A percentile compares a stretch with the other conserved stretches of the same genome.
Evolutionary conservation across 2,888 invertebrate genomes (phyloP).

Genomic region (Entomobrya proxima): DNA sequence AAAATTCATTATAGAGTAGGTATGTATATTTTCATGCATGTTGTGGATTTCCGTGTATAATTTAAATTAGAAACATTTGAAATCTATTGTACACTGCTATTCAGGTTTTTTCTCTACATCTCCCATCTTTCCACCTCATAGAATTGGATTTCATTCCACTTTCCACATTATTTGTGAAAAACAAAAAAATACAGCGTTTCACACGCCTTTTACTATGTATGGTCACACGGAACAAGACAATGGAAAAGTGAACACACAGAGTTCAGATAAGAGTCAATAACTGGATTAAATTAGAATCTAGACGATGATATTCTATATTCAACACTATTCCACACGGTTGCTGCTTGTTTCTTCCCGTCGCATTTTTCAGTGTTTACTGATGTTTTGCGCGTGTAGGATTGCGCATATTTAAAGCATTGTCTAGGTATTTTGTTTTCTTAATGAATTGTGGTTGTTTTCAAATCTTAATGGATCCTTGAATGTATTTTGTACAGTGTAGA

Average conservation of each 20-base stretch:
- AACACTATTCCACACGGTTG: neutral
- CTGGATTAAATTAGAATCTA: conserved; percentile 50
- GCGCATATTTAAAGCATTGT: no score
- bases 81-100: no score
- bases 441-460: no score
- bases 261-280: conserved; percentile 5
- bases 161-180: neutral
- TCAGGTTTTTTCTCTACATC: neutral
- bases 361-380: conserved; percentile 12
- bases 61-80: no score
- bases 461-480: no score
- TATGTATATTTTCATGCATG: no score
- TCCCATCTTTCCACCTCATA: neutral
- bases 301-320: conserved; percentile 7
- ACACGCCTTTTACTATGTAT: conserved; percentile 57
- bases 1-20: no score
- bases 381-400: no score
- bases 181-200: conserved; percentile 30
- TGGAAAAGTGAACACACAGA: conserved; percentile 13
- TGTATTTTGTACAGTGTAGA: no score
- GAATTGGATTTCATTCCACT: neutral
- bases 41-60: no score
- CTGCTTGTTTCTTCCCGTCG: conserved; percentile 14
- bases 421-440: no score
- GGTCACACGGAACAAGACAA: conserved; percentile 31